A percentile compares a stretch with the other conserved stretches of the same genome.
Evolutionary conservation across 2,888 invertebrate genomes (phyloP).

Genomic region (Epirrhoe tristata): DNA sequence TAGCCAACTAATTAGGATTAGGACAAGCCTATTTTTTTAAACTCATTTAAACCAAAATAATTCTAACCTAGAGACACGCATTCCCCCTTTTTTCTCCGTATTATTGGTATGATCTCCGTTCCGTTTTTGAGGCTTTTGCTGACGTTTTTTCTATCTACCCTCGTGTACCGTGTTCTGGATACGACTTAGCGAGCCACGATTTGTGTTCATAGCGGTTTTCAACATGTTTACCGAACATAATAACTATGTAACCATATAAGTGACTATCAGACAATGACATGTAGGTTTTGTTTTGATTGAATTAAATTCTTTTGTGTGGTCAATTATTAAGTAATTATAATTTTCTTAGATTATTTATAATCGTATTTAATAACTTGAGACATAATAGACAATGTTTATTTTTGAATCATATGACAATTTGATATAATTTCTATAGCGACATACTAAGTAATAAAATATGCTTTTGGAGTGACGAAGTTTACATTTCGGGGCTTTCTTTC

Average conservation of each 20-base stretch:
- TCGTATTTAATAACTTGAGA: conserved; percentile 66
- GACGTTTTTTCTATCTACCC: conserved; percentile 67
- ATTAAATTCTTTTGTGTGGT: conserved; percentile 73
- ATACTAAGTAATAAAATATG: conserved; percentile 51
- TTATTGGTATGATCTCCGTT: conserved; percentile 59
- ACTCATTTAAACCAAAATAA: conserved; percentile 58
- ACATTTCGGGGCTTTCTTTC: conserved; percentile 45
- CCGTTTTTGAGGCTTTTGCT: conserved; percentile 65
- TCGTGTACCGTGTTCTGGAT: conserved; percentile 71
- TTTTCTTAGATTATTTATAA: conserved; percentile 70
- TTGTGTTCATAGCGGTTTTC: conserved; percentile 81
- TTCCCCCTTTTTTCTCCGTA: conserved; percentile 56
- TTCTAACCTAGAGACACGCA: conserved; percentile 52
- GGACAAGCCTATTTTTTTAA: conserved; percentile 61
- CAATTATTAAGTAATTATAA: conserved; percentile 66
- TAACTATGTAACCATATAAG: conserved; percentile 64
- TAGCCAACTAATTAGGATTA: conserved; percentile 71
- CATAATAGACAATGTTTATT: conserved; percentile 74
- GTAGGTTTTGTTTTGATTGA: conserved; percentile 57
- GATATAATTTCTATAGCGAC: conserved; percentile 56
- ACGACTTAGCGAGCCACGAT: conserved; percentile 76
- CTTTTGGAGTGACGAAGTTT: conserved; percentile 59
- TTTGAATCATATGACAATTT: conserved; percentile 67
- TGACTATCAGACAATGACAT: conserved; percentile 60
- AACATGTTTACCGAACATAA: conserved; percentile 64